phyloP scores from a whole-genome alignment of 2,888 invertebrate genomes.

The Acanthosepion pharaonis region DNA sequence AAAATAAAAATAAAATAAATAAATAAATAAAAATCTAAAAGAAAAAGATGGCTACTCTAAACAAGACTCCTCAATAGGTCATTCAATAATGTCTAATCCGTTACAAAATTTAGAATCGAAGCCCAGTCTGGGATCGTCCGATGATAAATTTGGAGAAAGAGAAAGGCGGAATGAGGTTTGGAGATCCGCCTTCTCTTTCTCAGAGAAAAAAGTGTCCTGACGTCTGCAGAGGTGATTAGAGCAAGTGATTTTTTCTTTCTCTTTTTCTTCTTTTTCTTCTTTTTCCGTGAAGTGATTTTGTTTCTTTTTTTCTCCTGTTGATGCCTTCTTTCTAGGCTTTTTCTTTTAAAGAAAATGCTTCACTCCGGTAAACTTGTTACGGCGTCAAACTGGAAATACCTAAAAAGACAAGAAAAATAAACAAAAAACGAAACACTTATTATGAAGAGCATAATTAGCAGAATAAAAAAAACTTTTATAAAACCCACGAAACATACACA shows the following conservation, averaged over 20 bases:
- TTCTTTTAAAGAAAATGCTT: not conserved
- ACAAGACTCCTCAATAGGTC: not conserved
- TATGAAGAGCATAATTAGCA: not conserved
- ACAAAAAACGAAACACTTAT: not conserved
- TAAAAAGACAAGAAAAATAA: not conserved
- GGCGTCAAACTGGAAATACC: not conserved
- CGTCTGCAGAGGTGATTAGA: not conserved
- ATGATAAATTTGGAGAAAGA: not conserved
- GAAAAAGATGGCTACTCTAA: not conserved
- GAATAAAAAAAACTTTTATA: not conserved
- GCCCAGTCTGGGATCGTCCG: not conserved
- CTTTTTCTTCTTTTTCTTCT: not conserved
- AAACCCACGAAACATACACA: not conserved
- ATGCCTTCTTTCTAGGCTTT: not conserved
- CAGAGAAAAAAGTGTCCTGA: not conserved
- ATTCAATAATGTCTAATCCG: not conserved
- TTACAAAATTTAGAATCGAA: not conserved
- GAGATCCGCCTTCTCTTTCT: not conserved
- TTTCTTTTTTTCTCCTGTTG: not conserved
- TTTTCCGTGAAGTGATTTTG: conserved; percentile 4
- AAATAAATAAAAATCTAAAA: not conserved
- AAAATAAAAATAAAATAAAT: not conserved
- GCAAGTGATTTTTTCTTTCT: not conserved
- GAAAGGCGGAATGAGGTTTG: not conserved
- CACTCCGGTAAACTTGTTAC: not conserved